Evolutionary conservation across 1,140 invertebrate species (phyloP), one percentile per base, ranked within the genome.

Genomic region (Lithobius niger): DNA sequence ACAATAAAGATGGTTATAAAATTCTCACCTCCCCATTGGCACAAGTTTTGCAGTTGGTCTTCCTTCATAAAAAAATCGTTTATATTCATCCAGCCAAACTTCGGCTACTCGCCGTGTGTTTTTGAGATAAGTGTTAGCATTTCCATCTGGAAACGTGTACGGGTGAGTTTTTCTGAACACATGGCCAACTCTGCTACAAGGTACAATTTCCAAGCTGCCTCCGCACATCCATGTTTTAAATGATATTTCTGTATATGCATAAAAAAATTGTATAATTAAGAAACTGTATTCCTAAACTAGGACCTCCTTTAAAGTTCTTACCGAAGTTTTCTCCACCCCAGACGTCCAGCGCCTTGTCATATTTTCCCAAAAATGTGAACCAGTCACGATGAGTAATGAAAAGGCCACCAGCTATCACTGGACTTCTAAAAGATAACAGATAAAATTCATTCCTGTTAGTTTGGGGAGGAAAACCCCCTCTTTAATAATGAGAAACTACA

Each of bases 311-410:
- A 36, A 36, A 36, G 6, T 6, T 36, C 64, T 70, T 65, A 79
- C 82, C 81, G 56, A 90, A 69, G 74, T 89, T 88, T 69, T 91
- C 87, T 19, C 84, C 86, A 42, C 87, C 84, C 94, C 94, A 97
- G 6, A 97, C 89, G 67, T 97, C 91, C 90, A 97, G 95, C 65
- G 87, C 86, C 73, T 87, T 91, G 67, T 98, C 95, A 71, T 98
- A 98, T 65, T 92, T 92, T 44, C 94, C 94, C 10, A 98, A 77
- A 65, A 87, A 85, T 61, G 88, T 85, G 73, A 98, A 98, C 72
- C 93, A 97, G 2, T 79, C 74, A 63, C 86, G 84, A 66, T 88
- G 81, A 68, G 97, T 97, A 52, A 91, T 86, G 71, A 98, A 97
- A 6, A 98, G 75, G 1, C 94, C 92, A 0, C 95, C 79, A 27